Evolutionary conservation across 2,113 vertebrate genomes (phyloP).

Genomic region (Agelaius phoeniceus): DNA sequence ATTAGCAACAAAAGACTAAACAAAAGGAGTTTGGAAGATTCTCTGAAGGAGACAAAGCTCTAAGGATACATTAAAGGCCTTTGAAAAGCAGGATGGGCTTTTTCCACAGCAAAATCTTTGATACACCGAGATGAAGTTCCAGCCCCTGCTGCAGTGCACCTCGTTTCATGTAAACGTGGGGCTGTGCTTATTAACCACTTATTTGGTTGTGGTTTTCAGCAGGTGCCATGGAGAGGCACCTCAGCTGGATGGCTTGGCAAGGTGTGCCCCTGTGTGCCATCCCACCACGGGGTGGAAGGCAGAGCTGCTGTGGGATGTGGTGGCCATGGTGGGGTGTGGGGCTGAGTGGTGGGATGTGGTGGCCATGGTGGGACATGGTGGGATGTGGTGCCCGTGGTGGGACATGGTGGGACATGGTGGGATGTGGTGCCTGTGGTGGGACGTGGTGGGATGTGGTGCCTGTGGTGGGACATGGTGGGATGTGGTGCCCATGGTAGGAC

Average conservation of each 20-base stretch:
- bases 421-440: background rate
- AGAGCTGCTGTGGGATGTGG: background rate
- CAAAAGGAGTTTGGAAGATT: background rate
- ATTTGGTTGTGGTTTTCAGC: fast-evolving
- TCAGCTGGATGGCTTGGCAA: too few relatives aligned
- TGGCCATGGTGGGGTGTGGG: too few relatives aligned
- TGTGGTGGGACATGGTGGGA: fast-evolving
- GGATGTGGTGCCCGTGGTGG: too few relatives aligned
- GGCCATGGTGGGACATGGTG: too few relatives aligned
- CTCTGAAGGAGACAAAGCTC: background rate
- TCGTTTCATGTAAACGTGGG: background rate
- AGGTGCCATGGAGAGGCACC: background rate
- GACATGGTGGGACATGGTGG: too few relatives aligned
- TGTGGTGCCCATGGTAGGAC: too few relatives aligned
- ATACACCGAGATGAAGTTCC: fast-evolving
- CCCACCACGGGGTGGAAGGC: fast-evolving
- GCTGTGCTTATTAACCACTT: background rate
- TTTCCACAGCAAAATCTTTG: background rate
- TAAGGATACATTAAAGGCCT: background rate
- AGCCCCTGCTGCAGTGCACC: background rate
- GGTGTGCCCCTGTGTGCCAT: fast-evolving
- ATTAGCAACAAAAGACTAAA: constrained; percentile 39
- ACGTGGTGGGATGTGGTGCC: too few relatives aligned
- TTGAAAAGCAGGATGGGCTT: background rate
- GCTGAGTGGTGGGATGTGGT: too few relatives aligned